Evolutionary conservation across 2,797 vertebrate genomes (phyloP), one percentile per base, ranked within the genome.

Genomic region (Labroides dimidiatus): DNA sequence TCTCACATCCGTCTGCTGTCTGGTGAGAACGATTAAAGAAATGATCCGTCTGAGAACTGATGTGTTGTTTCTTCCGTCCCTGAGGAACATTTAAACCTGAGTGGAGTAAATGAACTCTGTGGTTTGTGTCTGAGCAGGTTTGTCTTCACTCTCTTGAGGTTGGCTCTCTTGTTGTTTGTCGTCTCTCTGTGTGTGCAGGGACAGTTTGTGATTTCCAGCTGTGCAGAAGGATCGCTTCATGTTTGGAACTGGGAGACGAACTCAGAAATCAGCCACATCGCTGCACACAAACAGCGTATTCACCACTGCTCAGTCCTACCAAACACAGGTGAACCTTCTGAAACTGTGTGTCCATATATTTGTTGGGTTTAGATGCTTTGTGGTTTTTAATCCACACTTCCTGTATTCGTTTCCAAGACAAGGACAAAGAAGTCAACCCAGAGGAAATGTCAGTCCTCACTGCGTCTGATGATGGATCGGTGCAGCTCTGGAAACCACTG

Each of bases 401-500:
- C 37, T 24, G 0, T 11, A 45, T 58, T 73, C 5, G 4, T 43
- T 63, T 73, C 77, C 23, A 72, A 90, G 92, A 86, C 14, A 2
- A 70, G 54, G 80, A 33, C 36, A 67, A 76, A 57, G 74, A 87
- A 24, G 56, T 17, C 0, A 74, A 72, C 4, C n/a, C 78, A 1
- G 89, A 89, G n/a, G 88, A 92, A 2, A 63, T 95, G 70, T 80
- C 93, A 4, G 92, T 96, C 64, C 69, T 93, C 59, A 95, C 95
- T 1, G 92, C 92, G 0, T 95, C 95, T 30, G 88, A 93, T 33
- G 96, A 97, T 44, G 95, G 95, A 55, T 91, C 87, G 7, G 92
- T 94, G 59, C 88, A 92, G 63, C 77, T 96, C 48, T 97, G 96
- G 96, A 91, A 94, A 56, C 96, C 96, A 1, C 87, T 96, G 24